Evolutionary conservation across 2,113 vertebrate species (phyloP).

Genomic region (Salminus brasiliensis): DNA sequence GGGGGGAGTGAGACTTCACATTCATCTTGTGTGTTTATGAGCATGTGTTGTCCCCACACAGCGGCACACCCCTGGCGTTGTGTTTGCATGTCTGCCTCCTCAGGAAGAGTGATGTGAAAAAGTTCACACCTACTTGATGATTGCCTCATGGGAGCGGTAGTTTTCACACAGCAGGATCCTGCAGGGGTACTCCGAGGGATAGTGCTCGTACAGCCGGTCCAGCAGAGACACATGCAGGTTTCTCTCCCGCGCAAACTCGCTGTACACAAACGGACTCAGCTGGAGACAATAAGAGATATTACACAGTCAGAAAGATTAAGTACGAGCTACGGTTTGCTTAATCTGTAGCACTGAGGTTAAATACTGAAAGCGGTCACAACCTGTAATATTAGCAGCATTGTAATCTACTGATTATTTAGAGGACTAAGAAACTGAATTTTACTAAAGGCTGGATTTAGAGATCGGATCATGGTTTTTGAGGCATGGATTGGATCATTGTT

Average conservation of each 20-base stretch:
- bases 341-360: background rate
- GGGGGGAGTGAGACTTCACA: background rate
- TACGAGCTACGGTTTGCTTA: background rate
- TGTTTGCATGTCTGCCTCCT: constrained; percentile 21
- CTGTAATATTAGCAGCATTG: too few species aligned
- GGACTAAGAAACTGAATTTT: too few species aligned
- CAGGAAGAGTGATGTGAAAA: constrained; percentile 62
- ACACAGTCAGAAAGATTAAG: background rate
- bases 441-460: too few species aligned
- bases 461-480: too few species aligned
- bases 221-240: constrained; percentile 96
- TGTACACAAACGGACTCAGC: constrained; percentile 99
- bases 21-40: background rate
- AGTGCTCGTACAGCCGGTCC: constrained; percentile 97
- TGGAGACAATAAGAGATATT: constrained; percentile 63
- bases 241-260: constrained; percentile 96
- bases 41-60: background rate
- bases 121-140: constrained; percentile 97
- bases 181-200: constrained; percentile 93
- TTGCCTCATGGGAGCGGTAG: constrained; percentile 99
- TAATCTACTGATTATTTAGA: too few species aligned
- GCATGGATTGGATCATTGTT: too few species aligned
- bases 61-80: background rate
- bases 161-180: constrained; percentile 99
- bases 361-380: background rate